These are phyloP conservation scores for Ciconia nigra DNA, from an alignment of 2,797 vertebrate genomes.

Conservation along the genomic window DNA sequence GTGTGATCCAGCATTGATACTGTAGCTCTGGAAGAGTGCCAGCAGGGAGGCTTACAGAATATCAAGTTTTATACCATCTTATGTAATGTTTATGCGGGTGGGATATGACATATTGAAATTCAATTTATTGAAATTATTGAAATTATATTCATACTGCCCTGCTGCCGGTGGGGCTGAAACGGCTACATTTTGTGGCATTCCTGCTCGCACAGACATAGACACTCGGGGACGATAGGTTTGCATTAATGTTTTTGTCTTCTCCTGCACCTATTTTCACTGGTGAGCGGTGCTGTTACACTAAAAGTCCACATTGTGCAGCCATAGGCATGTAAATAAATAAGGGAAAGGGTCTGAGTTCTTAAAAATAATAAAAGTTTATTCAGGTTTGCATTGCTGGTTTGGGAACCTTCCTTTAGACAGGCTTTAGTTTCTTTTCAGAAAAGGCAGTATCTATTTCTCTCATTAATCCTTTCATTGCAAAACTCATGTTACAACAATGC, in stretches of 20 bases:
- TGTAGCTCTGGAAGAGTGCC: constrained; percentile 34
- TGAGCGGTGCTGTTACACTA: background rate
- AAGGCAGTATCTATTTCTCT: background rate
- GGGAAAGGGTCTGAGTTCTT: background rate
- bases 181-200: background rate
- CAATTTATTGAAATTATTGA: constrained; percentile 46
- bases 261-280: background rate
- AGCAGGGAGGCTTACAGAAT: constrained; percentile 35
- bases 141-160: constrained; percentile 4
- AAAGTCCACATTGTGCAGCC: background rate
- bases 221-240: background rate
- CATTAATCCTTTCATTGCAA: constrained; percentile 23
- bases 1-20: constrained; percentile 26
- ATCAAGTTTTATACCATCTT: constrained; percentile 41
- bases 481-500: constrained; percentile 28
- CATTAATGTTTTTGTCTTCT: background rate
- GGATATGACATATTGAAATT: constrained; percentile 48
- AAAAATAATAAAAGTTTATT: background rate
- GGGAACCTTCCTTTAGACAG: background rate
- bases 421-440: constrained; percentile 7
- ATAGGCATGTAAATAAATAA: background rate
- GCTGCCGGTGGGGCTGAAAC: background rate
- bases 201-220: background rate
- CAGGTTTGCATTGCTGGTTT: background rate
- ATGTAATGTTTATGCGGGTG: constrained; percentile 42